Base-by-base conservation (phyloP, 2,888 invertebrate genomes). In the Agriopis aurantiaria region DNA sequence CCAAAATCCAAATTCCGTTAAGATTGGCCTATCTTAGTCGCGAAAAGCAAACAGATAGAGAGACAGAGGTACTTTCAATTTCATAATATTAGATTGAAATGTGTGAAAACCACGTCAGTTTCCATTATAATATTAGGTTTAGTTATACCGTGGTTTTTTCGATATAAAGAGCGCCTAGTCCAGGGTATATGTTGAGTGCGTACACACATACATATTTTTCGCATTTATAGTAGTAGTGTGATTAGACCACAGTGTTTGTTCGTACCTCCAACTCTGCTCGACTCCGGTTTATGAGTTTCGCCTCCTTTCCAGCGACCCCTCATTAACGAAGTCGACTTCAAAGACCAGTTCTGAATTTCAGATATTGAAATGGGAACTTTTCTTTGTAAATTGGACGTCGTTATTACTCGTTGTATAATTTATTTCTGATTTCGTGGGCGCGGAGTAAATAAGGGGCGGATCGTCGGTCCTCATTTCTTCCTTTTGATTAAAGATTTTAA, bases 331-430 rank as follows among this genome's bases (percentile, higher is more conserved):
- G 73, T 70, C 78, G 72, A 76, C 79, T 79, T 86, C 86, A 87
- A 86, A 86, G 80, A 76, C 53, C 53, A 57, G 45, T 53, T 74
- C 59, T 65, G 77, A 72, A 65, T 79, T 78, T 75, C 80, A 78
- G 69, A 69, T 69, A 69, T 82, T 81, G 77, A 85, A 87, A 86
- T 84, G 84, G 85, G 82, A 84, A 84, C 80, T 81, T 85, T 79
- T 80, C 88, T 88, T 87, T 89, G 87, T 81, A 83, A 87, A 90
- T 89, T 89, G 90, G 87, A 90, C 78, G 84, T 82, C 85, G 82
- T 87, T 88, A 88, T 87, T 85, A 88, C 82, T 82, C 83, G 82
- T 86, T 83, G 87, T 81, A 85, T 85, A 82, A 87, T 90, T 85
- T 86, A 84, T 83, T 80, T 81, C 73, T 75, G 75, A 75, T 73